Evolutionary conservation across 2,113 vertebrate genomes (phyloP), one percentile per base, ranked within the genome.

Genomic region (Aphyosemion australe): DNA sequence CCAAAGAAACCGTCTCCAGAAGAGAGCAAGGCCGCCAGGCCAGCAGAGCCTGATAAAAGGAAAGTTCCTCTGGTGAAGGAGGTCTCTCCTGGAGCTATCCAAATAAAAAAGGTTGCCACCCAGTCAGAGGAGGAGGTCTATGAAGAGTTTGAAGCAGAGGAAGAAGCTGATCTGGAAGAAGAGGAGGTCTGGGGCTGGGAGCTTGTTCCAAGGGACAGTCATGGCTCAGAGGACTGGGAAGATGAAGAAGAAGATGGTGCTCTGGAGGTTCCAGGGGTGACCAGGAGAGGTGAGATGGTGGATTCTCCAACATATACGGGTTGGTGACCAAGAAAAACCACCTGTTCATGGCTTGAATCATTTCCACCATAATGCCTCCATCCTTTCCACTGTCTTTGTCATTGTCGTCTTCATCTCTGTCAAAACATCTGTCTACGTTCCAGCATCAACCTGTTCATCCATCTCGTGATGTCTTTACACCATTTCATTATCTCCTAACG

Each of bases 221-320:
- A 89, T 47, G 69, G 82, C 76, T 67, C 88, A 7, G 92, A 93
- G 73, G 93, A 90, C 60, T 93, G 77, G 80, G 92, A 93, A 79
- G 90, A 84, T 76, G 84, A 84, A 85, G 82, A 66, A 69, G 91
- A 91, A 72, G 93, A 93, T 52, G 92, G 87, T 16, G 87, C 90
- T 74, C 51, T 93, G 86, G 92, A 95, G 73, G 91, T 92, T 85
- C 93, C 95, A 74, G 92, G 90, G 76, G 91, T 93, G 74, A 71
- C 91, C 86, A 93, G 91, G 88, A 91, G 92, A 96, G 95, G 94
- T 96, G 94, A 96, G 95, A 93, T 78, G 88, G 87, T 80, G 58
- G 57, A 78, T 72, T 61, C 77, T 68, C 85, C 69, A 81, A 85
- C 82, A 84, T 82, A 86, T 77, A n/a, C n/a, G 86, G 65, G 34